Conservation (phyloP, 2,888 invertebrate genomes). For the Leptinotarsa tumamoca region DNA sequence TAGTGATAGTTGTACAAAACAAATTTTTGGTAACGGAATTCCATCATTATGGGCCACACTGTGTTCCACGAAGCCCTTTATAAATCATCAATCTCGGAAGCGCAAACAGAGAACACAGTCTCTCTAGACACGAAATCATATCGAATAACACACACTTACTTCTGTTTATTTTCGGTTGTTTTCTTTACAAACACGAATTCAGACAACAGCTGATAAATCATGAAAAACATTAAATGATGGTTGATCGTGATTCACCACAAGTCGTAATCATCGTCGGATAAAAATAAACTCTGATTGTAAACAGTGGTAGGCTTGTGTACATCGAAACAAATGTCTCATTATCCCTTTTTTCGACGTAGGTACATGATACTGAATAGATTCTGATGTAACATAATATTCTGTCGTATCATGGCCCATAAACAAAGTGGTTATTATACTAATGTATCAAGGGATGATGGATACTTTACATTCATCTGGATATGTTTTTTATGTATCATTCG, state of each 20-base stretch:
- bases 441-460: neutral
- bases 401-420: neutral
- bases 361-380: neutral
- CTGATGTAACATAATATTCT: constrained; percentile 12
- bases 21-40: no score
- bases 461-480: no score
- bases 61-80: no score
- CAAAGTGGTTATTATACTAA: neutral
- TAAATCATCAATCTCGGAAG: no score
- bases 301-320: constrained; percentile 20
- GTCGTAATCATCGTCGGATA: constrained; percentile 17
- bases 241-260: constrained; percentile 19
- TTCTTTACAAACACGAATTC: constrained; percentile 9
- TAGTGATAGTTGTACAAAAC: no score
- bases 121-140: neutral
- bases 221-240: constrained; percentile 11
- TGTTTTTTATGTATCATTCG: no score
- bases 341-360: constrained; percentile 18
- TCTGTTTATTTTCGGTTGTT: constrained; percentile 11
- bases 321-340: constrained; percentile 18
- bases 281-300: constrained; percentile 24
- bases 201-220: constrained; percentile 18
- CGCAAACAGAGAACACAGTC: no score
- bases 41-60: no score
- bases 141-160: neutral